Base-by-base conservation (phyloP, 2,888 invertebrate species). In the Rhodophaea formosa region DNA sequence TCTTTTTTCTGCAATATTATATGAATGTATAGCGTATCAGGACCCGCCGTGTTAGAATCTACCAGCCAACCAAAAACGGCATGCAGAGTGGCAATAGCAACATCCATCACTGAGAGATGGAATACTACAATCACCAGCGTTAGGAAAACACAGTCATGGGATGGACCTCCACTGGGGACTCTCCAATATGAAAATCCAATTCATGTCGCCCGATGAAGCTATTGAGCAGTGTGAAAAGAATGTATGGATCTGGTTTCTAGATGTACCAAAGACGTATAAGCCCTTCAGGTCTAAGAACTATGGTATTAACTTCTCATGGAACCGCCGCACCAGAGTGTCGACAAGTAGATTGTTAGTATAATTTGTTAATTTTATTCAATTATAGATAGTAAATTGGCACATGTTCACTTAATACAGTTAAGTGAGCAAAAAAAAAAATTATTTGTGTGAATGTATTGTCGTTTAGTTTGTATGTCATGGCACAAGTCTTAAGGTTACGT, bases 61-160 rank as follows among this genome's bases (percentile, higher is more conserved):
- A 94, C 84, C 93, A 95, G 65, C 98, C 98, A 15, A 88, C 98
- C 0, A 98, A 98, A 82, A 99, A 97, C 91, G 95, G 98, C 0
- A 99, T 99, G 97, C 99, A 99, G 86, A 98, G 98, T 72, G 99
- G 99, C 15, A 98, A 98, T 3, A 94, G 95, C 80, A 98, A 98
- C 78, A 94, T 95, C 7, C 93, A 95, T 30, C 93, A 93, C 56
- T 99, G 99, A 99, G 95, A 96, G 80, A 97, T 99, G 87, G 97
- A 99, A 75, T 99, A 99, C 86, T 99, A 99, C 71, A 97, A 94
- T 29, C 94, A 97, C 54, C 97, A 99, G 82, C 94, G 99, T 71
- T 99, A 99, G 99, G 99, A 99, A 79, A 99, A 99, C 87, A 98
- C 98, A 0, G 92, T 99, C 8, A 99, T 99, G 96, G 99, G 99